phyloP scores from a whole-genome alignment of 2,888 invertebrate genomes.

The Automeris io region DNA sequence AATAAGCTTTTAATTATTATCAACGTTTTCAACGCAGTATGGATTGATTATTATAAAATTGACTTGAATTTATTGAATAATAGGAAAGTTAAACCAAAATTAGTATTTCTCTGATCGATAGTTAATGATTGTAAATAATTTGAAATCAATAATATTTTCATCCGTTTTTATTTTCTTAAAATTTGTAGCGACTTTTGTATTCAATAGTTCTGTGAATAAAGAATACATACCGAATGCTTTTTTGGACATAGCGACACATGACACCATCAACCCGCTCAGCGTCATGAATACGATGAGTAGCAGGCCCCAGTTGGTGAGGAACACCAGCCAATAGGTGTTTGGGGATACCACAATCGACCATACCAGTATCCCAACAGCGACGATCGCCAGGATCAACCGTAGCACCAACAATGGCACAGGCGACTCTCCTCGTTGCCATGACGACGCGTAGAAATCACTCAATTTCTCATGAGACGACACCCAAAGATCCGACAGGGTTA shows the following conservation, averaged over 20 bases:
- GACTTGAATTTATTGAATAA: too few relatives aligned
- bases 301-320: slow-evolving; percentile 67
- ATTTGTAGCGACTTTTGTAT: too few relatives aligned
- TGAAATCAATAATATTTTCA: too few relatives aligned
- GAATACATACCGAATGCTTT: slow-evolving; percentile 36
- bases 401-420: slow-evolving; percentile 49
- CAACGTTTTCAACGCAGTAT: too few relatives aligned
- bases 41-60: too few relatives aligned
- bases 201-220: too few relatives aligned
- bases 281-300: slow-evolving; percentile 39
- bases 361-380: slow-evolving; percentile 38
- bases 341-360: slow-evolving; percentile 45
- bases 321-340: slow-evolving; percentile 47
- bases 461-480: slow-evolving; percentile 49
- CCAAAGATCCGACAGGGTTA: slow-evolving; percentile 51
- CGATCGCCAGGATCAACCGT: slow-evolving; percentile 35
- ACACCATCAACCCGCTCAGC: slow-evolving; percentile 43
- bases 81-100: too few relatives aligned
- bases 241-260: slow-evolving; percentile 31
- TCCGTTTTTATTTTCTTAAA: too few relatives aligned
- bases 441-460: slow-evolving; percentile 59
- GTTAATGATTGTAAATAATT: too few relatives aligned
- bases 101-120: too few relatives aligned
- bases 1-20: too few relatives aligned
- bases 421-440: slow-evolving; percentile 65